phyloP scores from a whole-genome alignment of 2,888 invertebrate species.

The Phlogophora meticulosa region DNA sequence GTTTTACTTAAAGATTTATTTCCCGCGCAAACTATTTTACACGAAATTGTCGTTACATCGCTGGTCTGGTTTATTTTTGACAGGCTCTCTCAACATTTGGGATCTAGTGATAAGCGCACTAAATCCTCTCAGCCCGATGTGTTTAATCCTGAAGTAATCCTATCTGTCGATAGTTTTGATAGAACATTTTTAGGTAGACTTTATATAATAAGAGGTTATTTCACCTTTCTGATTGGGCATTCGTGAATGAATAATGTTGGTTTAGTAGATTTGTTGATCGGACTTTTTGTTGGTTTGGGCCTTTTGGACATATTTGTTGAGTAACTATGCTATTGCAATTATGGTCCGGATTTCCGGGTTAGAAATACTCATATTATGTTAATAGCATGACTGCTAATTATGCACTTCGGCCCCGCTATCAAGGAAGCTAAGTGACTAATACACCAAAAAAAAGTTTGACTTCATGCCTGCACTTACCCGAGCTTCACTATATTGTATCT shows the following conservation, averaged over 20 bases:
- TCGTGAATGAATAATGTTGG: not conserved
- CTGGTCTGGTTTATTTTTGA: constrained; percentile 62
- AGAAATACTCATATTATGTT: too few relatives aligned
- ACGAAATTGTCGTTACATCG: constrained; percentile 44
- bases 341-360: not conserved
- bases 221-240: not conserved
- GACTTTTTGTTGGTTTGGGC: too few relatives aligned
- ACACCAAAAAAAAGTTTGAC: not conserved
- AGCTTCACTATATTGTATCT: not conserved
- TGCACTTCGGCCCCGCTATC: too few relatives aligned
- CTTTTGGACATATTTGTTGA: not conserved
- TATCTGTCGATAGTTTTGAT: constrained; percentile 51
- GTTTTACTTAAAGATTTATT: constrained; percentile 50
- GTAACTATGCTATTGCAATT: too few relatives aligned
- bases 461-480: not conserved
- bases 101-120: constrained; percentile 61
- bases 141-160: constrained; percentile 62
- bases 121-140: constrained; percentile 57
- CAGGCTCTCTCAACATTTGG: constrained; percentile 63
- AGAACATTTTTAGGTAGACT: constrained; percentile 31
- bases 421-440: too few relatives aligned
- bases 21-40: constrained; percentile 41
- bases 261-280: not conserved
- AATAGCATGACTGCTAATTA: too few relatives aligned
- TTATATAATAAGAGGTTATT: constrained; percentile 13